Percentiles rank a stretch among this genome's conserved stretches.
These are phyloP conservation scores for Trichogramma pretiosum DNA, from an alignment of 1,140 invertebrate species.

Conservation along the genomic window DNA sequence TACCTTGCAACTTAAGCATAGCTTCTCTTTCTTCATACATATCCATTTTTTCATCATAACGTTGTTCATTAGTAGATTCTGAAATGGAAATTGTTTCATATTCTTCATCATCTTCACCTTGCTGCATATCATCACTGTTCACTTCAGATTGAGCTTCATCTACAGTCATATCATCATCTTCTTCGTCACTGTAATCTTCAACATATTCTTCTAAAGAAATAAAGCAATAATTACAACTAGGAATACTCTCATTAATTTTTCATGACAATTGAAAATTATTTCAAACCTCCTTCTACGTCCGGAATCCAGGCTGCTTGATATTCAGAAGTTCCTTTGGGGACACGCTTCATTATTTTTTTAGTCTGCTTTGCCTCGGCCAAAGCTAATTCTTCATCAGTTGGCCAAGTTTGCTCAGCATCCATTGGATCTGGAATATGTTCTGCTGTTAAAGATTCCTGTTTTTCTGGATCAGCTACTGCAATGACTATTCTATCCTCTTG, in stretches of 20 bases:
- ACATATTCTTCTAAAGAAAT: slow-evolving; percentile 10
- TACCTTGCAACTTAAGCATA: slow-evolving; percentile 60
- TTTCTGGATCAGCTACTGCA: slow-evolving; percentile 55
- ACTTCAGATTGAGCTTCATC: slow-evolving; percentile 55
- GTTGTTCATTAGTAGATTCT: slow-evolving; percentile 54
- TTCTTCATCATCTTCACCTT: slow-evolving; percentile 54
- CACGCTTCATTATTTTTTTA: slow-evolving; percentile 64
- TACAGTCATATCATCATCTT: slow-evolving; percentile 50
- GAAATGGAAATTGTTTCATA: slow-evolving; percentile 61
- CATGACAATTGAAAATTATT: slow-evolving; percentile 4
- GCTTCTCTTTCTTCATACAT: slow-evolving; percentile 64
- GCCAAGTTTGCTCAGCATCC: slow-evolving; percentile 95
- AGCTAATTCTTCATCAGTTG: slow-evolving; percentile 81
- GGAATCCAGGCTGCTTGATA: slow-evolving; percentile 97
- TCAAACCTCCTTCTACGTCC: slow-evolving; percentile 53
- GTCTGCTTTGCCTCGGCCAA: slow-evolving; percentile 57
- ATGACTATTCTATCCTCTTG: slow-evolving; percentile 44
- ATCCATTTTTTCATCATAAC: slow-evolving; percentile 63
- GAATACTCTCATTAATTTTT: neutral
- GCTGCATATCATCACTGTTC: slow-evolving; percentile 42
- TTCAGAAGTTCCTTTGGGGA: slow-evolving; percentile 89
- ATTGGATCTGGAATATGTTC: slow-evolving; percentile 83
- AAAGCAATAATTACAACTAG: neutral
- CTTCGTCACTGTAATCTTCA: slow-evolving; percentile 33
- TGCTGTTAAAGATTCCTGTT: slow-evolving; percentile 66